Evolutionary conservation across 2,888 invertebrate genomes (phyloP), one percentile per base, ranked within the genome.

Genomic region (Eilema sororculum): DNA sequence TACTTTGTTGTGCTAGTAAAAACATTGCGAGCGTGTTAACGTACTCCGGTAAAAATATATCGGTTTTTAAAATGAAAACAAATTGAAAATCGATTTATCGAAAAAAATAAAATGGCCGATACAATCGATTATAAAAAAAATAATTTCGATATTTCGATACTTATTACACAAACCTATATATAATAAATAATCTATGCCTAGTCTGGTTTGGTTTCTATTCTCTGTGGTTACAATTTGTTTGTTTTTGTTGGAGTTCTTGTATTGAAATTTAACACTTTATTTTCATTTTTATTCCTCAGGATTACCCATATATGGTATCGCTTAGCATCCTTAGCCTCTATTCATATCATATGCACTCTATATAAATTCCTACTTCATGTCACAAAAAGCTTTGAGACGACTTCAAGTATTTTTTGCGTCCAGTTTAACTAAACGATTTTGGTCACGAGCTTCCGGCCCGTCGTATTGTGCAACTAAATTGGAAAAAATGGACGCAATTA

Each of bases 401-500:
- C 22, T 80, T 13, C 22, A 71, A 56, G 72, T 65, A 60, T 72
- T 72, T 65, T 72, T 80, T 25, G 66, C 67, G 52, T 63, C 73
- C 20, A 70, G 71, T 64, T 52, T 67, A 74, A 66, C 71, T 58
- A 82, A 77, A 68, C 75, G 68, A 81, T 72, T 69, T 78, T 77
- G 74, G 76, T 71, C 75, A 73, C 71, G 72, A 78, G 71, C 70
- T 72, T 73, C 80, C 67, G 62, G 64, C 68, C 67, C 30, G 22
- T 67, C 67, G 72, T 70, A 70, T 68, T 73, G 68, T 74, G 65
- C 69, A 24, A 68, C 46, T n/a, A 72, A 77, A 69, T 37, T 75
- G 6, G 73, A 72, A 28, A 81, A 74, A 59, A 93, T 93, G 93
- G 85, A 87, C 64, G 77, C 90, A 75, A 86, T 90, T 10, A 93